Evolutionary conservation across 2,797 vertebrate genomes (phyloP), one percentile per base, ranked within the genome.

Genomic region (Thalassophryne amazonica): DNA sequence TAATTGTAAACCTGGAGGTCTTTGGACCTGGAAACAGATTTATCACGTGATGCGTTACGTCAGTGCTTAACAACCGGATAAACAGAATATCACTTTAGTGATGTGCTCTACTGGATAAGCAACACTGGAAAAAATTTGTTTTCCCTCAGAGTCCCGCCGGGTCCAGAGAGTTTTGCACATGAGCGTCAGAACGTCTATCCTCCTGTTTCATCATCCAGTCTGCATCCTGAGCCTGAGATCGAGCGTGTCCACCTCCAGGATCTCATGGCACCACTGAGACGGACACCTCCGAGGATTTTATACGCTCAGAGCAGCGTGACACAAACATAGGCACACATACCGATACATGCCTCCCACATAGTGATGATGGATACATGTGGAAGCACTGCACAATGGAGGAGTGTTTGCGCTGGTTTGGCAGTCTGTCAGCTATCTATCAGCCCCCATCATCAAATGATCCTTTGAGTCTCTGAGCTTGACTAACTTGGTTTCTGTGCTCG

Each of bases 351-450:
- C 67, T 73, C 79, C 80, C 67, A 83, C 74, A 46, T 28, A 63
- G 29, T 2, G 45, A 45, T 56, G 65, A 82, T 53, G 52, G 65
- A 75, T 73, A 28, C 31, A 45, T 65, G 55, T 45, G 54, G 69
- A 67, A 71, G 73, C 12, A 47, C 58, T 55, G 48, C 18, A 13
- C 34, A 5, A 64, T 6, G 73, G 65, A 81, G 63, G 70, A 76
- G 78, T 78, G 78, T 73, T 76, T 77, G 76, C 56, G 63, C 57
- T 56, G 50, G 50, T 71, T 73, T 75, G 69, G 67, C 77, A 64
- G 67, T 39, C 50, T 54, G 61, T 80, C 70, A 65, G 60, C 48
- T 76, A 60, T 80, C 60, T 73, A 67, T 82, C 73, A 65, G 59
- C 60, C 49, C 46, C 63, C 72, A 67, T 64, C 73, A 61, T 69